Percentiles rank a stretch among this genome's conserved stretches.
Conservation (phyloP, 2,888 invertebrate genomes). For the Diarsia brunnea region DNA sequence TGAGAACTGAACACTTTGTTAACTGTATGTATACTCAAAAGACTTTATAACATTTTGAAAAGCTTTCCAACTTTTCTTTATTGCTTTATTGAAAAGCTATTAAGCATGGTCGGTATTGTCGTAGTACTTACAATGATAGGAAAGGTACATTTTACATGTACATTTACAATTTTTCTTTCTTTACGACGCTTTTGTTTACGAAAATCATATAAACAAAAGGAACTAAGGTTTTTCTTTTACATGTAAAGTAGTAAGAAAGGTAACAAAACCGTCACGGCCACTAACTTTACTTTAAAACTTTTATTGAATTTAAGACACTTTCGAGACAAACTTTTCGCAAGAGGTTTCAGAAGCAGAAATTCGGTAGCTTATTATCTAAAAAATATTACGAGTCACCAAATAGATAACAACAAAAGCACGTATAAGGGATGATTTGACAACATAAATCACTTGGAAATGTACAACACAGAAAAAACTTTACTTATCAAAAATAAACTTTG, state of each 20-base stretch:
- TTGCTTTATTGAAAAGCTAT: conserved; percentile 7
- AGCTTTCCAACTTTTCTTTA: conserved; percentile 24
- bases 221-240: background rate
- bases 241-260: background rate
- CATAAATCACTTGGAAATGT: conserved; percentile 25
- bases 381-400: conserved; percentile 11
- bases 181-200: background rate
- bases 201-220: background rate
- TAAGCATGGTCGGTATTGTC: conserved; percentile 6
- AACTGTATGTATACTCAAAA: conserved; percentile 27
- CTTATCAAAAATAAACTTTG: conserved; percentile 16
- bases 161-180: background rate
- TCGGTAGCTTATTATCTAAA: background rate
- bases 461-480: conserved; percentile 13
- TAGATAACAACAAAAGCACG: background rate
- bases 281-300: background rate
- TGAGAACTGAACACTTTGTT: conserved; percentile 26
- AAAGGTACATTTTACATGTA: background rate
- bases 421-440: background rate
- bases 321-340: background rate
- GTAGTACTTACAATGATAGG: background rate
- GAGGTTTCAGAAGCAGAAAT: background rate
- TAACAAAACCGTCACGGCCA: background rate
- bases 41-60: conserved; percentile 31
- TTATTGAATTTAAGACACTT: background rate